Evolutionary conservation across 2,797 vertebrate species (phyloP).

Genomic region (Antrozous pallidus): DNA sequence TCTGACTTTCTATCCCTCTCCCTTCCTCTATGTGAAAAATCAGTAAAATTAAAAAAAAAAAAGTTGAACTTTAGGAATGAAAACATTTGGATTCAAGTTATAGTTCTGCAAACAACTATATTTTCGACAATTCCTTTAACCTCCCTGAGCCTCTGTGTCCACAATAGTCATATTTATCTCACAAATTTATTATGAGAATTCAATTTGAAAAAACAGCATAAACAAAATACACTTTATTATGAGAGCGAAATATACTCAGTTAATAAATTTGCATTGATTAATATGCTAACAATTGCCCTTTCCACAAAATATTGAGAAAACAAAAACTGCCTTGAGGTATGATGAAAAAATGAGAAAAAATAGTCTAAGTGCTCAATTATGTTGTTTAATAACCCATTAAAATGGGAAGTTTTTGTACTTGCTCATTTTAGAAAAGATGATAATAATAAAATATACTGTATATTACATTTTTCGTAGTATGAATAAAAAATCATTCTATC

Average conservation of each 20-base stretch:
- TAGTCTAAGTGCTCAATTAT: neutral
- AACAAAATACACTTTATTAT: neutral
- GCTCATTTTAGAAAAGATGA: neutral
- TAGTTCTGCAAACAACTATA: neutral
- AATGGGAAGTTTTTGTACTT: neutral
- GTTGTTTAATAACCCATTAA: constrained; percentile 17
- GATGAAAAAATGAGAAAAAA: constrained; percentile 11
- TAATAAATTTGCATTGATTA: constrained; percentile 31
- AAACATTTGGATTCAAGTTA: constrained; percentile 46
- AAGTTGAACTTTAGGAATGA: neutral
- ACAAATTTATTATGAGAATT: neutral
- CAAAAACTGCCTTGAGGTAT: neutral
- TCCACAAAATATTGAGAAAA: constrained; percentile 18
- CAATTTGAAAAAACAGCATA: neutral
- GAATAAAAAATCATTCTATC: neutral
- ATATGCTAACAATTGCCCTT: constrained; percentile 23
- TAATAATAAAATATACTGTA: neutral
- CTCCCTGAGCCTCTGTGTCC: neutral
- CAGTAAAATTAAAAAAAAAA: too few relatives aligned
- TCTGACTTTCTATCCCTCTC: too few relatives aligned
- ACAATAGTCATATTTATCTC: neutral
- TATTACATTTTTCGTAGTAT: neutral
- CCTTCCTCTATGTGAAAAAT: too few relatives aligned
- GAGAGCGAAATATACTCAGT: neutral
- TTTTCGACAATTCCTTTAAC: constrained; percentile 1